These are phyloP conservation scores for chimpanzee (Pan troglodytes) DNA, from an alignment of 2,113 vertebrate species.

Conservation along the genomic window DNA sequence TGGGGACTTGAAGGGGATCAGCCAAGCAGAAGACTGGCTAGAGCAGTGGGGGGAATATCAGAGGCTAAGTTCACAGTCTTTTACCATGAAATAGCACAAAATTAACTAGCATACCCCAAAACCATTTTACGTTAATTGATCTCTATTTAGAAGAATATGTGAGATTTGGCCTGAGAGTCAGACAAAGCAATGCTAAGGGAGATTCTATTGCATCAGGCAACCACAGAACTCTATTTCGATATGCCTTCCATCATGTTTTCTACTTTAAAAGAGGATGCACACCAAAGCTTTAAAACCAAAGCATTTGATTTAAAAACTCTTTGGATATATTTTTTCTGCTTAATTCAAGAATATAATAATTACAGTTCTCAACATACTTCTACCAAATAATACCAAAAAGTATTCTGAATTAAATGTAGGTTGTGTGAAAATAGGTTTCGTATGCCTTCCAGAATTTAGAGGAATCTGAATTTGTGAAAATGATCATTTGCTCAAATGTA, in stretches of 20 bases:
- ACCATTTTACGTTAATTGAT: neutral
- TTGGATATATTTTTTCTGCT: neutral
- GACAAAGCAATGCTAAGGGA: neutral
- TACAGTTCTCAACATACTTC: neutral
- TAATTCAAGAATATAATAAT: neutral
- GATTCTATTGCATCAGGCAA: neutral
- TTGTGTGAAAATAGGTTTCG: slow-evolving; percentile 20
- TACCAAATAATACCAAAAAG: neutral
- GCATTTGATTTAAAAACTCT: slow-evolving; percentile 10
- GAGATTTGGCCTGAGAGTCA: neutral
- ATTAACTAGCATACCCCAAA: neutral
- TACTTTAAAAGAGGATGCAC: neutral
- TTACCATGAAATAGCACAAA: neutral
- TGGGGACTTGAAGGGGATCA: neutral
- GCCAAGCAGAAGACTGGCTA: neutral
- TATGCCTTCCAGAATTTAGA: neutral
- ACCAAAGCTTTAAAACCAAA: neutral
- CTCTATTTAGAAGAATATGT: neutral
- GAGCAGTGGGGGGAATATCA: neutral
- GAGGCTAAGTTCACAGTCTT: neutral
- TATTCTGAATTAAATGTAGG: neutral
- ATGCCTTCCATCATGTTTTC: neutral
- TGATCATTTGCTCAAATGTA: neutral
- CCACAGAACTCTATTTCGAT: neutral
- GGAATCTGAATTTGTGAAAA: slow-evolving; percentile 16